Evolutionary conservation across 2,888 invertebrate species (phyloP), one percentile per base, ranked within the genome.

Genomic region (Leucophora obtusa): DNA sequence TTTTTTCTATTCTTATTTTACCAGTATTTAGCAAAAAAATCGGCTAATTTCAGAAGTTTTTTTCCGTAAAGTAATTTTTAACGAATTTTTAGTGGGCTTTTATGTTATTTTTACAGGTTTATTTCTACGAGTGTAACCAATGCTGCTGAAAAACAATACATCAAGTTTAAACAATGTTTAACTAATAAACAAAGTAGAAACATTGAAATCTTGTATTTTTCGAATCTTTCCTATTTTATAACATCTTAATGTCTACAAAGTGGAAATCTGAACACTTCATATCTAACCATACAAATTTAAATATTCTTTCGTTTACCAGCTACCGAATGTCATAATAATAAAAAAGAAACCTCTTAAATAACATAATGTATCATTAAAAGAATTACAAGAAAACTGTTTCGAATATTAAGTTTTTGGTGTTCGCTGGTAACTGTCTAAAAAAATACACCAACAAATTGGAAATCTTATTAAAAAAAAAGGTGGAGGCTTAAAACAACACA

Each of bases 191-290:
- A n/a, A n/a, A 35, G 1, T 1, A 43, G 10, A 47, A 47, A 47
- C n/a, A 47, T 47, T 47, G n/a, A 47, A n/a, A 3, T 47, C 43
- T 47, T n/a, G 7, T 6, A 7, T 28, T 6, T 28, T 28, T 28
- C 28, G 6, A 28, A 47, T 47, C 1, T n/a, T n/a, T 14, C 10
- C 11, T 38, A 11, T 14, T 38, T 35, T 38, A 11, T 8, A 53
- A 59, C 15, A 35, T 43, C 43, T 38, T 21, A 53, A 54, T 77
- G 53, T 54, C 66, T 71, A 77, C 71, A 71, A 35, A 66, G 71
- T 77, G 47, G 58, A 77, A 77, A 77, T 77, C 77, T 77, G 66
- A 77, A 71, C 77, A 77, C 77, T 77, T 77, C 50, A 60, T 24
- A 71, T 60, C 47, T 66, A 60, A 43, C 71, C 59, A 60, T 50